Conservation (phyloP, 1,140 invertebrate species). For the Holotrichia oblita region DNA sequence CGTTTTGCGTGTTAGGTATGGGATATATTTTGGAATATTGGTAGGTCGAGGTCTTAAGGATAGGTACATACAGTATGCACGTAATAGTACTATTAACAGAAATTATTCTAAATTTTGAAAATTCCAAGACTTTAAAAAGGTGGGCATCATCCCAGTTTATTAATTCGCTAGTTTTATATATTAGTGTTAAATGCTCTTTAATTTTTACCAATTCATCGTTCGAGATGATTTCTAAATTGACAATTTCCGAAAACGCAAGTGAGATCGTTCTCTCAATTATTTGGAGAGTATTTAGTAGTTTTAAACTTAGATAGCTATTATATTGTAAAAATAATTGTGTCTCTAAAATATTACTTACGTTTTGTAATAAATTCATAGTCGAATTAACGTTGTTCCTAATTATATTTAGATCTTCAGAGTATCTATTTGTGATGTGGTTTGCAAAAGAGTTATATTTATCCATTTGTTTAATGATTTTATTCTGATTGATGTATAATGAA, state of each 20-base stretch:
- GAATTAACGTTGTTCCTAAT: background rate
- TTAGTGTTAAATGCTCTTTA: background rate
- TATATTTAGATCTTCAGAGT: background rate
- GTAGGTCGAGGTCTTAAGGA: no score
- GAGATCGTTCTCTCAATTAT: background rate
- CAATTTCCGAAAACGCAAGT: background rate
- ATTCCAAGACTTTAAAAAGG: background rate
- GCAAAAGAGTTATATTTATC: background rate
- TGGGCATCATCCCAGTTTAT: background rate
- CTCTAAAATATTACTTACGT: background rate
- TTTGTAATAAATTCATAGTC: background rate
- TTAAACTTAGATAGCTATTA: background rate
- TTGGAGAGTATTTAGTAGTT: background rate
- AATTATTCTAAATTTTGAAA: slow-evolving; percentile 38
- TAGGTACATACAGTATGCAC: slow-evolving; percentile 39
- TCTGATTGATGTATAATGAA: background rate
- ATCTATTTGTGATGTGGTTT: background rate
- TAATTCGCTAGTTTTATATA: background rate
- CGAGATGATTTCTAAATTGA: background rate
- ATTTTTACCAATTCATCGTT: background rate
- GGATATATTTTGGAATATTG: no score
- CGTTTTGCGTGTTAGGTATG: no score
- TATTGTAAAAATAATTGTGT: background rate
- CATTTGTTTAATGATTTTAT: background rate
- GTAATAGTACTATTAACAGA: slow-evolving; percentile 37